Base-by-base conservation (phyloP, 2,113 vertebrate genomes). In the Illadopsis cleaveri region DNA sequence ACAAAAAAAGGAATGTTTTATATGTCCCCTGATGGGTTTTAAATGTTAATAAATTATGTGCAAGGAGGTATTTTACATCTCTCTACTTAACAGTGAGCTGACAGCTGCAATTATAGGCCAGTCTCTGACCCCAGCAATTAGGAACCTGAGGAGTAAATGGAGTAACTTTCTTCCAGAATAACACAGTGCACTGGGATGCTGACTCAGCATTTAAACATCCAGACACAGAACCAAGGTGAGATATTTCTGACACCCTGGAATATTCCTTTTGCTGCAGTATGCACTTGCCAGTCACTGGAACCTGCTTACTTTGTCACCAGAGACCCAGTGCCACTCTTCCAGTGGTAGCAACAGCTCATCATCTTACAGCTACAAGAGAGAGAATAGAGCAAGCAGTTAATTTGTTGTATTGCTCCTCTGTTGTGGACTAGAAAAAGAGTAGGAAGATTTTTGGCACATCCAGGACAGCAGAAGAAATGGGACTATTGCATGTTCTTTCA, bases 1-100 rank as follows among this genome's bases (percentile, higher is more conserved):
- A 95, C 87, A 80, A 91, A 95, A 96, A 96, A 81, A 73, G 45
- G 83, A 93, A 92, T 84, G 79, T 72, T 96, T 97, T 95, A 94
- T 96, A 88, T 68, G 82, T 96, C 92, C 96, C 96, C 77, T 79
- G 81, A 61, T 5, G 22, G 75, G 78, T 89, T 97, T 97, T 86
- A 97, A 93, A 97, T 65, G 96, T 93, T 95, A 97, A 96, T 96
- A 97, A 97, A 96, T 86, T 15, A 95, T 58, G 83, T 90, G 90
- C 86, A 76, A 91, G 87, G 77, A 96, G 82, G 57, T 96, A 93
- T 96, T 97, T 95, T 94, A 95, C 92, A 83, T 82, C 61, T 89
- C 82, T 92, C 62, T 81, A 91, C 87, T 97, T 97, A 97, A 91
- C 51, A 86, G 31, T 57, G 71, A 96, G 78, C 93, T 96, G 95